Conservation (phyloP, 2,113 vertebrate genomes). For the Cyanoliseus patagonus region DNA sequence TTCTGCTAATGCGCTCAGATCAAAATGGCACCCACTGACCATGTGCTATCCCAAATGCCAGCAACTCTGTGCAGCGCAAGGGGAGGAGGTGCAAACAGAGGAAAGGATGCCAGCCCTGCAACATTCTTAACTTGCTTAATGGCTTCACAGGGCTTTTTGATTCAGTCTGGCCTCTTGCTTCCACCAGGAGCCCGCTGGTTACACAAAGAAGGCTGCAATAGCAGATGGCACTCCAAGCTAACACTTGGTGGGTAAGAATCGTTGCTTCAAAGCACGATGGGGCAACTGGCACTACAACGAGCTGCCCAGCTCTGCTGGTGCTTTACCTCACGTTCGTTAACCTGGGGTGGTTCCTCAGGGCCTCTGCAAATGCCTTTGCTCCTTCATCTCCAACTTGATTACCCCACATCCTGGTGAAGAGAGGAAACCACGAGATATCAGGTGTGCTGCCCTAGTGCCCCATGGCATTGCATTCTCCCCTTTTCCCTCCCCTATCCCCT, state of each 20-base stretch:
- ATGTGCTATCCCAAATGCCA: neutral
- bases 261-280: neutral
- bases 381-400: constrained; percentile 90
- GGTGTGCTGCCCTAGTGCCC: neutral
- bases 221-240: neutral
- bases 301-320: neutral
- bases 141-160: neutral
- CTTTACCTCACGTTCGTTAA: constrained; percentile 87
- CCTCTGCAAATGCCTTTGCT: constrained; percentile 88
- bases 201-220: neutral
- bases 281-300: neutral
- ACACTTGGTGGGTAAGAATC: neutral
- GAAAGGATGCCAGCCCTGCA: neutral
- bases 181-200: neutral
- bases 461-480: neutral
- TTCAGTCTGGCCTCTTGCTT: neutral
- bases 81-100: neutral
- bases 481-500: neutral
- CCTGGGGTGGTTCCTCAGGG: constrained; percentile 84
- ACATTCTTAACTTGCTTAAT: neutral
- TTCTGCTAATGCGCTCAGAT: neutral
- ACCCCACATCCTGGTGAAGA: constrained; percentile 91
- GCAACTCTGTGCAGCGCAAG: neutral
- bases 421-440: neutral
- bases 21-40: constrained; percentile 28